Base-by-base conservation (phyloP, 2,888 invertebrate species). In the Drosophila quinaria region DNA sequence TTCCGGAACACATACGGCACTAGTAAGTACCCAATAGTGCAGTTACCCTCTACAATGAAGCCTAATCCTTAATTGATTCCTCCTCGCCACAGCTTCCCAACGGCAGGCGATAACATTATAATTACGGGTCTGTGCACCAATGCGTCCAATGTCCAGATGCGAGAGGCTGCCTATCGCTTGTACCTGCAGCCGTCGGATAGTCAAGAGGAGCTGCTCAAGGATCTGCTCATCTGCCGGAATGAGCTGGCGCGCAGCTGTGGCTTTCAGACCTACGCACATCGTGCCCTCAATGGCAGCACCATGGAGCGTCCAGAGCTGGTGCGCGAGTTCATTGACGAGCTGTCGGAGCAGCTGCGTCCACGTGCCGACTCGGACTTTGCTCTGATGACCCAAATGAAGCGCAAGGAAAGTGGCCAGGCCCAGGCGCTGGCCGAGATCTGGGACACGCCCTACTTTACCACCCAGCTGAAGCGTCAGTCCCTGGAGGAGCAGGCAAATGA, bases 391-490 rank as follows among this genome's bases (percentile, higher is more conserved):
- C 93, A 94, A 66, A 95, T 97, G 94, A 98, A 98, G 80, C 86
- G 85, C 8, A 87, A 84, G 31, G 92, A 92, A 9, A 85, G 84
- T 11, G 78, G 79, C 0, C 78, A 85, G 10, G 19, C 47, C 77
- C 92, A 8, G 85, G 93, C 29, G 49, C 75, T 84, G 0, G 91
- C 95, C 0, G 94, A 94, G 84, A 94, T 95, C 39, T 99, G 98
- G 98, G 98, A 99, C 92, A 96, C 97, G 0, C 96, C 97, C 0
- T 98, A 97, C 91, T 97, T 96, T 86, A 96, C 95, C 0, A 94
- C 95, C 3, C 95, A 95, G 90, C 95, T 96, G 0, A 97, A 96
- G 91, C 94, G 94, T 0, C 94, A 95, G 67, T 94, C 96, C 88
- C 93, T 97, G 0, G 94, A 96, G 68, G 95, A 95, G 0, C 95